Base-by-base conservation (phyloP, 1,140 invertebrate species). In the Apis laboriosa region DNA sequence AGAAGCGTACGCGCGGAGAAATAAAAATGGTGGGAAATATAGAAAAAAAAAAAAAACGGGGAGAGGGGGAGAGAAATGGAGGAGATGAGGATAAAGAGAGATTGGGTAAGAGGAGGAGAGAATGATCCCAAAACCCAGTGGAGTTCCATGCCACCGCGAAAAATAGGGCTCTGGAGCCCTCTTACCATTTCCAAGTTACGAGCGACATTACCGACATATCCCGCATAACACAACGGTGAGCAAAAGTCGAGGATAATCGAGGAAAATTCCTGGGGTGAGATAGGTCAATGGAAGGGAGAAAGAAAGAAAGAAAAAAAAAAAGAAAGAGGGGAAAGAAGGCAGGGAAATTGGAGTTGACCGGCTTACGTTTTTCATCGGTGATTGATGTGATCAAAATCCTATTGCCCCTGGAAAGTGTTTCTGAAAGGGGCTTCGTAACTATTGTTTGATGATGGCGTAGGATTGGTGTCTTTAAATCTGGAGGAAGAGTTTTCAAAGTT, bases 121-220 rank as follows among this genome's bases (percentile, higher is more conserved):
- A 76, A 75, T 55, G 76, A 85, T 72, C 64, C 81, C 28, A 79
- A 85, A 83, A 77, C 81, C 84, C 84, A 84, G 19, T 49, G 75
- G 84, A 86, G 72, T 82, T 80, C 43, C 78, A 43, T 56, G 82
- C 51, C 68, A 61, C 74, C 74, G 51, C 70, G 84, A 85, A 85
- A 85, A 85, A 84, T 85, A 81, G 84, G 84, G 53, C 85, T 88
- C 86, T 66, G 60, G 86, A 80, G 85, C 70, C 84, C 86, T 88
- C 82, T 86, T 86, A 84, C 81, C 78, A 78, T 86, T 86, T 86
- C 84, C 84, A 86, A 85, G 80, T 87, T 86, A 84, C 84, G 84
- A 85, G 76, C 63, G 71, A 83, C 81, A 83, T 85, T 85, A 85
- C 80, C 61, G 81, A 85, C 81, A 82, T 74, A 77, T 85, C 76